These are phyloP conservation scores for Meghimatium bilineatum DNA, from an alignment of 2,888 invertebrate species.

Conservation along the genomic window DNA sequence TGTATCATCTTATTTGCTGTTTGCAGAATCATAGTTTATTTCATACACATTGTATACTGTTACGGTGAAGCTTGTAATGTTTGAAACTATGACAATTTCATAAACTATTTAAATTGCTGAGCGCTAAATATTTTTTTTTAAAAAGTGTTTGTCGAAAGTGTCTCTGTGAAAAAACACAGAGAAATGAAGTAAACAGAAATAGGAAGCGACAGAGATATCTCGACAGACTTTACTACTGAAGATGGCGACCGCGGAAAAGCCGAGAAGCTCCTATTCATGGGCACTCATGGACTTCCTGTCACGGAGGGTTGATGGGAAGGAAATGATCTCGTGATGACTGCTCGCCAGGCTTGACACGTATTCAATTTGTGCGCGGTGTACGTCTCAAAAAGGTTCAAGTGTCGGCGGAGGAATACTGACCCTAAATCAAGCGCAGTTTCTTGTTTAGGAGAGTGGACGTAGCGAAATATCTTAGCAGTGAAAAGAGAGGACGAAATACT, in stretches of 20 bases:
- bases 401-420: constrained; percentile 31
- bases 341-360: constrained; percentile 47
- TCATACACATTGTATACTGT: no score
- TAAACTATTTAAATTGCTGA: no score
- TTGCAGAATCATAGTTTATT: no score
- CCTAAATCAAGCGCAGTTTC: constrained; percentile 26
- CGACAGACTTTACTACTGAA: background rate
- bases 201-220: background rate
- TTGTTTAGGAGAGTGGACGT: constrained; percentile 3
- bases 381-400: constrained; percentile 29
- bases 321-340: constrained; percentile 46
- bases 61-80: no score
- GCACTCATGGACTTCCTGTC: constrained; percentile 48
- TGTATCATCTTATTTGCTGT: no score
- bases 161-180: background rate
- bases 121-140: no score
- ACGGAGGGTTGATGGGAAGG: constrained; percentile 49
- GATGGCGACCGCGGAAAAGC: constrained; percentile 35
- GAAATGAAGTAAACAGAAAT: background rate
- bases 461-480: background rate
- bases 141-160: no score
- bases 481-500: background rate
- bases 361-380: constrained; percentile 43
- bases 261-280: constrained; percentile 40
- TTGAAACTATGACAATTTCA: no score